Evolutionary conservation across 2,888 invertebrate species (phyloP).

Genomic region (Fragum fragum): DNA sequence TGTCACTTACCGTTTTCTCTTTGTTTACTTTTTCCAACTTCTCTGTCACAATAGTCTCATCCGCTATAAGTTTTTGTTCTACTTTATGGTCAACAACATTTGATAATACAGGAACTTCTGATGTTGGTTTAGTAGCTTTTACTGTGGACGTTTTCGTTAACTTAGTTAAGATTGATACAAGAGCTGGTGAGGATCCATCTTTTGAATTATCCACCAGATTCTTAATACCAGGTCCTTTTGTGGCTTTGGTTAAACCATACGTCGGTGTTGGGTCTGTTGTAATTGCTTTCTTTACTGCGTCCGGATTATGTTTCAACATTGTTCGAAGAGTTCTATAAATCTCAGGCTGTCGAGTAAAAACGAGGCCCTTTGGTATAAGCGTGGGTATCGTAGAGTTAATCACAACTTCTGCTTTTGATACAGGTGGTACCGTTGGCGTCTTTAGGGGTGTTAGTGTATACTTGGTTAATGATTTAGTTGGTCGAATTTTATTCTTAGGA

Average conservation of each 20-base stretch:
- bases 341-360: slow-evolving; percentile 35
- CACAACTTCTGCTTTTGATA: not conserved
- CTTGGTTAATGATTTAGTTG: not conserved
- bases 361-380: slow-evolving; percentile 7
- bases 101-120: not conserved
- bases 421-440: not conserved
- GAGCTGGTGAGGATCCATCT: not conserved
- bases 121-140: not conserved
- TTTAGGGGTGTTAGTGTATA: not conserved
- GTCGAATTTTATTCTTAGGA: not conserved
- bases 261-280: slow-evolving; percentile 8
- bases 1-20: not conserved
- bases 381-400: not conserved
- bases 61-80: not conserved
- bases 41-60: not conserved
- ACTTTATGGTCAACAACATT: slow-evolving; percentile 15
- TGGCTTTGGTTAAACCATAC: not conserved
- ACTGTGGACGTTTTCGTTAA: not conserved
- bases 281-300: slow-evolving; percentile 34
- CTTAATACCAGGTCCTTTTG: not conserved
- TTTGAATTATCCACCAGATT: not conserved
- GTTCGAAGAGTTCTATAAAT: slow-evolving; percentile 48
- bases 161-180: not conserved
- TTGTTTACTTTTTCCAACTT: not conserved
- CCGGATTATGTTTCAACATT: slow-evolving; percentile 45